These are phyloP conservation scores for Prinia subflava DNA, from an alignment of 2,113 vertebrate species.

Conservation along the genomic window DNA sequence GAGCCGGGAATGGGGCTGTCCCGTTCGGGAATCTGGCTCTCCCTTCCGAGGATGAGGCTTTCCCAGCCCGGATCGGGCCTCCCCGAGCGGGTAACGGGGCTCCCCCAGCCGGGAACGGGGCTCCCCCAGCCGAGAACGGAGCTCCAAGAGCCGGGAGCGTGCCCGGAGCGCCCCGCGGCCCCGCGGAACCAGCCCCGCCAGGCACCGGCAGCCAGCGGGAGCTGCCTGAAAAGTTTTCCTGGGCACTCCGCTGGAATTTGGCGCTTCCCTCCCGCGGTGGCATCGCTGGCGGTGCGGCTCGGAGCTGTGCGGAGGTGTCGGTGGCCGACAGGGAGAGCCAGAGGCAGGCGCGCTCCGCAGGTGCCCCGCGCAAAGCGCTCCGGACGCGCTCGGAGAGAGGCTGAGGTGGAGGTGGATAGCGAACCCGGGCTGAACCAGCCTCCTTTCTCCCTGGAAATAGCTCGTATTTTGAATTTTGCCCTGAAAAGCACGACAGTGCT, in stretches of 20 bases:
- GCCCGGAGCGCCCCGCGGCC: neutral
- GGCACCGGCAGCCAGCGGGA: neutral
- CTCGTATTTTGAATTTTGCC: neutral
- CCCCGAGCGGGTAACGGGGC: fast-evolving
- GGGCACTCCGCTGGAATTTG: fast-evolving
- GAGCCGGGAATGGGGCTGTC: fast-evolving
- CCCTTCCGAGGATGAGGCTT: no score
- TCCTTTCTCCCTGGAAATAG: neutral
- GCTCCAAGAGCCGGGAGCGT: neutral
- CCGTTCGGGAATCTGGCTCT: neutral
- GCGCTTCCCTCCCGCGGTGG: neutral
- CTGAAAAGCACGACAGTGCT: fast-evolving
- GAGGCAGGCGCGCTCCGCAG: neutral
- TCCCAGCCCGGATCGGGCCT: neutral
- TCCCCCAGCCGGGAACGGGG: fast-evolving
- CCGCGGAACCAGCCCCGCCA: neutral
- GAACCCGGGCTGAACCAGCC: neutral
- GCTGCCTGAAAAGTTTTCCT: neutral
- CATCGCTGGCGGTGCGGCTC: neutral
- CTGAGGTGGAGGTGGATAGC: neutral
- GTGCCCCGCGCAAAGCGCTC: neutral
- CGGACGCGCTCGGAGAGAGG: neutral
- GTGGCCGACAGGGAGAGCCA: neutral
- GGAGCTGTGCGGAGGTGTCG: fast-evolving
- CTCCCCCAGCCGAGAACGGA: fast-evolving